Percentiles rank a stretch among this genome's conserved stretches.
Evolutionary conservation across 2,888 invertebrate genomes (phyloP).

Genomic region (Drosophila kuntzei): DNA sequence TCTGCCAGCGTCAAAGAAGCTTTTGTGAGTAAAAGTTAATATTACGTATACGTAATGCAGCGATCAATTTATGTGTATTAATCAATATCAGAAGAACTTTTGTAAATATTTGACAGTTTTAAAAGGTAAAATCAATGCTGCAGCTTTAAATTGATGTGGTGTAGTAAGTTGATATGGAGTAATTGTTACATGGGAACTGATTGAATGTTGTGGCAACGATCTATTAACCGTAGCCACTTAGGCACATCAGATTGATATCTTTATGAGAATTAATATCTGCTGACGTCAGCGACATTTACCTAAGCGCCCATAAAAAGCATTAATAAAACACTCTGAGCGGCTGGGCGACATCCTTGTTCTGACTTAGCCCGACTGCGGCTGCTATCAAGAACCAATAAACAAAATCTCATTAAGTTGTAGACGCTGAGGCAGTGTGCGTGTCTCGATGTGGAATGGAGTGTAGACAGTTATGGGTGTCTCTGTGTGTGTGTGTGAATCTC

Average conservation of each 20-base stretch:
- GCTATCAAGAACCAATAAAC: slow-evolving; percentile 73
- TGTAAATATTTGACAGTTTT: neutral
- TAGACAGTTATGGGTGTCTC: slow-evolving; percentile 10
- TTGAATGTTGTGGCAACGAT: slow-evolving; percentile 25
- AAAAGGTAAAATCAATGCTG: neutral
- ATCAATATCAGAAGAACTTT: neutral
- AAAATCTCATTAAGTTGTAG: slow-evolving; percentile 75
- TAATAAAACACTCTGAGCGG: slow-evolving; percentile 49
- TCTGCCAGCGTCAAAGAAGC: neutral
- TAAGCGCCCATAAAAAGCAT: slow-evolving; percentile 67
- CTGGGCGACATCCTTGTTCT: slow-evolving; percentile 19
- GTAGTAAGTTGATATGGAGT: neutral
- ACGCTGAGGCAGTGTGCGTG: slow-evolving; percentile 40
- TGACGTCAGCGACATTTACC: slow-evolving; percentile 56
- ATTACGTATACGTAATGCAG: neutral
- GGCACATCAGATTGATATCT: slow-evolving; percentile 53
- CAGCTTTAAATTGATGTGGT: slow-evolving; percentile 1
- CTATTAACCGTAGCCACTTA: slow-evolving; percentile 42
- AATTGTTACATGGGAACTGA: slow-evolving; percentile 16
- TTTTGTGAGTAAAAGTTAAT: neutral
- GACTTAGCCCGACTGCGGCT: slow-evolving; percentile 26
- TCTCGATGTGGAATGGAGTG: slow-evolving; percentile 25
- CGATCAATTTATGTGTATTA: neutral
- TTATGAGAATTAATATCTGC: slow-evolving; percentile 31
- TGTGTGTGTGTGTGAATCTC: slow-evolving; percentile 27